Conservation (phyloP, 2,113 vertebrate genomes). For the Osmerus mordax region DNA sequence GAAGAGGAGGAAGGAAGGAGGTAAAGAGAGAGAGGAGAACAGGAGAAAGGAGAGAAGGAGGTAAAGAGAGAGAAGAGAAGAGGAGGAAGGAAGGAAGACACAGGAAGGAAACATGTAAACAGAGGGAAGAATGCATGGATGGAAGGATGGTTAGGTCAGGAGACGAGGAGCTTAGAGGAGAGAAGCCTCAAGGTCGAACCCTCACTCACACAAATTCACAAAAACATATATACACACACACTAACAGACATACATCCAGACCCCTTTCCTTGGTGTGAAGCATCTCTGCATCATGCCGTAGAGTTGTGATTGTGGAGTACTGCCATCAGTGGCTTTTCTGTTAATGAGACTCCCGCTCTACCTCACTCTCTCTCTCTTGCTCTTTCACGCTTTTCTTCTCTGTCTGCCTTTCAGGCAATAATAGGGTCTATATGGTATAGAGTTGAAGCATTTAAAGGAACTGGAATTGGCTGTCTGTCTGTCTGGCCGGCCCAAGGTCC, state of each 20-base stretch:
- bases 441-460: not conserved
- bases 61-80: not conserved
- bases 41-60: not conserved
- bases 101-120: no score
- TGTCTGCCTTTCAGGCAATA: no score
- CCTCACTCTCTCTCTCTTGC: slow-evolving; percentile 39
- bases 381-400: slow-evolving; percentile 20
- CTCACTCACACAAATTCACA: not conserved
- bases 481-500: not conserved
- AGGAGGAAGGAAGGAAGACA: not conserved
- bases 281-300: slow-evolving; percentile 36
- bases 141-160: no score
- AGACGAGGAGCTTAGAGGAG: not conserved
- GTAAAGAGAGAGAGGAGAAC: no score
- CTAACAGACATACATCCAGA: not conserved
- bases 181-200: not conserved
- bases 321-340: slow-evolving; percentile 67
- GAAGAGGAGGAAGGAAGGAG: no score
- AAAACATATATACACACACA: not conserved
- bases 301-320: slow-evolving; percentile 67
- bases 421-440: not conserved
- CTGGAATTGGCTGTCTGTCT: not conserved
- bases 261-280: slow-evolving; percentile 29
- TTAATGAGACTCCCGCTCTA: slow-evolving; percentile 52
- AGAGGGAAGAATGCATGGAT: no score